Percentiles rank a stretch among this genome's conserved stretches.
Evolutionary conservation across 2,113 vertebrate species (phyloP).

Genomic region (Mormoops blainvillei): DNA sequence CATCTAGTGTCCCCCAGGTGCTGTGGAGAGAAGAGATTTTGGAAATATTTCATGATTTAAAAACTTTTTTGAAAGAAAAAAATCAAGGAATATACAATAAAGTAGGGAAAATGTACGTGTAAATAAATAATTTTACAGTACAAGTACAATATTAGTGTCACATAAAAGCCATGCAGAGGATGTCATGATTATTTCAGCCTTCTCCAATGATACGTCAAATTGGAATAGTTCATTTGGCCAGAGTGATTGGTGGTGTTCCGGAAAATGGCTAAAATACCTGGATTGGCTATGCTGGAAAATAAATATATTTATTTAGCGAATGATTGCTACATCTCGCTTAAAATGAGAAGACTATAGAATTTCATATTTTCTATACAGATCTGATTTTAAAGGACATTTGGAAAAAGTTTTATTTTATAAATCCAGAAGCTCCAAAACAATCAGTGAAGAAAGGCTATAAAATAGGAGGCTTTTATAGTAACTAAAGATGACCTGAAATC

Average conservation of each 20-base stretch:
- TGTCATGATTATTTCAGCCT: neutral
- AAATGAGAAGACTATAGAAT: neutral
- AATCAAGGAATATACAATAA: neutral
- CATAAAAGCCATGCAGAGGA: neutral
- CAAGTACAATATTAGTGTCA: neutral
- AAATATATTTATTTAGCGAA: neutral
- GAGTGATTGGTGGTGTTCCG: neutral
- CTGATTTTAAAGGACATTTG: neutral
- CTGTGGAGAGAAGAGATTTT: neutral
- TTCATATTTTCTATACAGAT: neutral
- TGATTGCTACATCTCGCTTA: constrained; percentile 15
- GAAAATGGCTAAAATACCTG: neutral
- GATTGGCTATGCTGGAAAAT: neutral
- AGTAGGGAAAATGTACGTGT: neutral
- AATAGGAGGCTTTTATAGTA: neutral
- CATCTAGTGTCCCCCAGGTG: neutral
- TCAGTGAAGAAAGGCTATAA: neutral
- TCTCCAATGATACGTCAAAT: neutral
- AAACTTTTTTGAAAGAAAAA: neutral
- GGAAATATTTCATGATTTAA: neutral
- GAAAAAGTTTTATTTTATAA: neutral
- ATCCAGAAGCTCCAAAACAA: neutral
- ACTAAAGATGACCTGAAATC: neutral
- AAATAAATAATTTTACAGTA: neutral
- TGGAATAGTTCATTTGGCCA: neutral